Percentiles rank a stretch among this genome's conserved stretches.
Evolutionary conservation across 2,113 vertebrate genomes (phyloP).

Genomic region (Eidolon helvum): DNA sequence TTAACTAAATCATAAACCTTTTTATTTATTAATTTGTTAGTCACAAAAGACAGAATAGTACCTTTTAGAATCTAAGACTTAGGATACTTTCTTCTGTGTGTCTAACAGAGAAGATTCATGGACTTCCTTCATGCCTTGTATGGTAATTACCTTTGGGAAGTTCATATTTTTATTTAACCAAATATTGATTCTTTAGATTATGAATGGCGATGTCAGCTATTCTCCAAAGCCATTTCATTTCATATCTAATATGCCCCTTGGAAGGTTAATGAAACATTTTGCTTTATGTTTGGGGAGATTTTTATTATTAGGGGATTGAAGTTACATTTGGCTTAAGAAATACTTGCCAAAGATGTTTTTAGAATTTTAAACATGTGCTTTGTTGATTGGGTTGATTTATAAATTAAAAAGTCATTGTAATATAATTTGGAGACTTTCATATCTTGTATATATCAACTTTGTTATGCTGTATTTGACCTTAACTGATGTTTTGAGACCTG

Average conservation of each 20-base stretch:
- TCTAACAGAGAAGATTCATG: not conserved
- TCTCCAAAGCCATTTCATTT: conserved; percentile 8
- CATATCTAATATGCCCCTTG: not conserved
- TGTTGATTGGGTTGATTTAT: conserved; percentile 13
- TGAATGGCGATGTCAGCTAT: not conserved
- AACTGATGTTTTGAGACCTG: conserved; percentile 30
- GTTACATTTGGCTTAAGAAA: not conserved
- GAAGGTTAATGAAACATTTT: conserved; percentile 19
- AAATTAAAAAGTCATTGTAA: conserved; percentile 9
- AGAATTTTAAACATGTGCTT: conserved; percentile 10
- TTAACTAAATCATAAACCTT: not conserved
- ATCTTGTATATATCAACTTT: not conserved
- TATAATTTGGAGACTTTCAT: conserved; percentile 30
- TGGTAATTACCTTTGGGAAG: conserved; percentile 31
- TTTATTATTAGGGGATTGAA: not conserved
- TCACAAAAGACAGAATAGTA: not conserved
- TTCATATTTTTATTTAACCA: conserved; percentile 42
- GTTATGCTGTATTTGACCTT: not conserved
- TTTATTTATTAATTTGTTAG: not conserved
- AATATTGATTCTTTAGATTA: conserved; percentile 18
- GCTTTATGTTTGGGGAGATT: not conserved
- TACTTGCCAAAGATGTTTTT: not conserved
- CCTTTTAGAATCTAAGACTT: not conserved
- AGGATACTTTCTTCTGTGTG: not conserved
- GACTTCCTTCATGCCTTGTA: not conserved